These are phyloP conservation scores for Epirrita christyi DNA, from an alignment of 2,888 invertebrate species.

Conservation along the genomic window DNA sequence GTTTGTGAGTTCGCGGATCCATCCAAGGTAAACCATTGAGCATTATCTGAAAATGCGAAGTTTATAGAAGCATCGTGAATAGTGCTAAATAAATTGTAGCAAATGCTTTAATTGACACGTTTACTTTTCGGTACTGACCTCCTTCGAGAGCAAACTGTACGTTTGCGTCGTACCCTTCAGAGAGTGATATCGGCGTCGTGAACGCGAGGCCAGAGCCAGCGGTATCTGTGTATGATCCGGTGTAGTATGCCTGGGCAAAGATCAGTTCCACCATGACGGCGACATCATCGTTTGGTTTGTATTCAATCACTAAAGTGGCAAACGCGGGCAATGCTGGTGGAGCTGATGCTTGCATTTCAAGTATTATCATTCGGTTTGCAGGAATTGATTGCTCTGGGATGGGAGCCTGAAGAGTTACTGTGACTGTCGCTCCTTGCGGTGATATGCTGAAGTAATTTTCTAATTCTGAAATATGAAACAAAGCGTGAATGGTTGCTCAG, in stretches of 20 bases:
- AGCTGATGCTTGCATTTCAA: constrained; percentile 47
- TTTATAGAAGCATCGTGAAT: neutral
- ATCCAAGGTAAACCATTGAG: constrained; percentile 34
- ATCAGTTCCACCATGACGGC: constrained; percentile 7
- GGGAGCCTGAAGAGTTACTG: constrained; percentile 34
- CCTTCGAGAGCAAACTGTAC: constrained; percentile 48
- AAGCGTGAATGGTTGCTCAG: neutral
- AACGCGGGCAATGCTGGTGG: constrained; percentile 41
- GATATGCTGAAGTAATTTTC: constrained; percentile 38
- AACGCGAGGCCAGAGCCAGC: constrained; percentile 35
- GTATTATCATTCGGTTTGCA: constrained; percentile 40
- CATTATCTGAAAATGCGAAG: constrained; percentile 11
- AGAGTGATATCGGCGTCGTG: constrained; percentile 35
- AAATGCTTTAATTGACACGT: neutral
- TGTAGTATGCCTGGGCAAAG: constrained; percentile 26
- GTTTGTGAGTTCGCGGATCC: constrained; percentile 32
- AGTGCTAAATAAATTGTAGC: neutral
- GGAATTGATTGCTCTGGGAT: constrained; percentile 35
- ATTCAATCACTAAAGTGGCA: constrained; percentile 44
- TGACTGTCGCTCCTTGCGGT: constrained; percentile 32
- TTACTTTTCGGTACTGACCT: constrained; percentile 39
- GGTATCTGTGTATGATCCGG: constrained; percentile 23
- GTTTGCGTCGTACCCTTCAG: constrained; percentile 40
- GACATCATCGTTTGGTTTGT: constrained; percentile 17
- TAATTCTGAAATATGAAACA: constrained; percentile 40